phyloP scores from a whole-genome alignment of 2,797 vertebrate genomes.

The Neostethus bicornis region DNA sequence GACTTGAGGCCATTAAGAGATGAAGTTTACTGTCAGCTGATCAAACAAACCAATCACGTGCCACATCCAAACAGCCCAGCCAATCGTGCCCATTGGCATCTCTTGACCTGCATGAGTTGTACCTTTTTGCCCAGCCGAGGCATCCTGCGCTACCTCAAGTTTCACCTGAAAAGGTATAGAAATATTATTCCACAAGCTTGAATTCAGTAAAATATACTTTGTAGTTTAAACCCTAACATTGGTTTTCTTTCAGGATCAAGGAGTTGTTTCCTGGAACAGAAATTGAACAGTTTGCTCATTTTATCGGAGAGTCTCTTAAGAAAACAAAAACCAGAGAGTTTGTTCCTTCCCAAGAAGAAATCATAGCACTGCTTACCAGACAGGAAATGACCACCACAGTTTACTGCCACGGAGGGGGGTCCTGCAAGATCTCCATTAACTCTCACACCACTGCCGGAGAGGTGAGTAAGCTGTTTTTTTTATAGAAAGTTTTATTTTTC shows the following conservation, averaged over 20 bases:
- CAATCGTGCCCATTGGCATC: conserved; percentile 91
- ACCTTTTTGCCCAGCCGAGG: conserved; percentile 90
- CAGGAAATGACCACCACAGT: conserved; percentile 94
- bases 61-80: conserved; percentile 86
- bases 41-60: conserved; percentile 94
- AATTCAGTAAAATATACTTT: too few species aligned
- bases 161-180: conserved; percentile 88
- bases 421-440: conserved; percentile 95
- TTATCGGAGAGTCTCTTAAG: conserved; percentile 88
- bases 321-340: conserved; percentile 89
- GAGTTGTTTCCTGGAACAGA: conserved; percentile 87
- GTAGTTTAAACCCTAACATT: too few species aligned
- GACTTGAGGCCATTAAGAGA: conserved; percentile 88
- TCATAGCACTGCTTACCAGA: conserved; percentile 86
- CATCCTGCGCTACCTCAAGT: conserved; percentile 91
- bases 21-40: conserved; percentile 94
- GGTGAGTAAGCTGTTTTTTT: conserved; percentile 61
- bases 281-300: conserved; percentile 87
- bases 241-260: conserved; percentile 78
- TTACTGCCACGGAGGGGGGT: conserved; percentile 92
- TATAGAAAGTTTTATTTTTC: not conserved
- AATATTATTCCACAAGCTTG: not conserved
- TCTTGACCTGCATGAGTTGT: conserved; percentile 93
- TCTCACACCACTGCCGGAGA: conserved; percentile 94
- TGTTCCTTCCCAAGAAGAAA: conserved; percentile 92